Conservation (phyloP, 2,113 vertebrate species). For the Ctenodactylus gundi region DNA sequence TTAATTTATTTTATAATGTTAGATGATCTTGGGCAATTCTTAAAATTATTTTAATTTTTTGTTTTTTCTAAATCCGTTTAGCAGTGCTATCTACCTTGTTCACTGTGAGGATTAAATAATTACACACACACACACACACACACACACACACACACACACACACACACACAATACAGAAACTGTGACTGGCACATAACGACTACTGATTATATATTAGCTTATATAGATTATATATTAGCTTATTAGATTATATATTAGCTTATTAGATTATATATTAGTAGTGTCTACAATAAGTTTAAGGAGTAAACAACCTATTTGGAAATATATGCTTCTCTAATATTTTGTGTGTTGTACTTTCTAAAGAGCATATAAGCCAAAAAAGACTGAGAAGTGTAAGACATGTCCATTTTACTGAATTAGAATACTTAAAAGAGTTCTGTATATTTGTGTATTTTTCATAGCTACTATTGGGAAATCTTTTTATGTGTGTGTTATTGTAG, state of each 20-base stretch:
- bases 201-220: not conserved
- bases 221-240: no score
- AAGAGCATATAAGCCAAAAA: not conserved
- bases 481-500: not conserved
- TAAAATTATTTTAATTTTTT: not conserved
- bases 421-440: not conserved
- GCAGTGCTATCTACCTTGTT: not conserved
- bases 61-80: not conserved
- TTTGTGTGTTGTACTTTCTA: constrained; percentile 1
- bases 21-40: not conserved
- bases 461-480: not conserved
- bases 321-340: constrained; percentile 16
- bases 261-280: not conserved
- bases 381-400: not conserved
- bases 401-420: not conserved
- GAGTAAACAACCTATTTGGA: not conserved
- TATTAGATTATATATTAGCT: no score
- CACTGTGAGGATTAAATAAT: not conserved
- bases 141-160: not conserved
- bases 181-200: not conserved
- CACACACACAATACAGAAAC: not conserved
- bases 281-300: not conserved
- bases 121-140: not conserved
- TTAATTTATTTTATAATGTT: constrained; percentile 38
- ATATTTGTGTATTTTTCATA: not conserved